Evolutionary conservation across 2,888 invertebrate species (phyloP), one percentile per base, ranked within the genome.

Genomic region (Protula sp.): DNA sequence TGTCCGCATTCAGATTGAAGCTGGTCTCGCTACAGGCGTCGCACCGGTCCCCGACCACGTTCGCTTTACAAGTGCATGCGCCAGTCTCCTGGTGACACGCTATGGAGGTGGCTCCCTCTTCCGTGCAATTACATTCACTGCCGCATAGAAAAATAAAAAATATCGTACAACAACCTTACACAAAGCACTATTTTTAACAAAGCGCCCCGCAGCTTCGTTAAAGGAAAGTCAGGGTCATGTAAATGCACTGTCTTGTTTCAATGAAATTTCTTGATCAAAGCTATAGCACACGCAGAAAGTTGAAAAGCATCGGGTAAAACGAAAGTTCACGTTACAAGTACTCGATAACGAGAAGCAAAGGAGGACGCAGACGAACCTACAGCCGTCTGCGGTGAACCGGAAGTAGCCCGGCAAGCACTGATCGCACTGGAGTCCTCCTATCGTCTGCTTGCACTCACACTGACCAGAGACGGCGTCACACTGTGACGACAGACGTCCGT

Each of bases 321-420:
- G n/a, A n/a, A n/a, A n/a, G n/a, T n/a, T n/a, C n/a, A n/a, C n/a
- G n/a, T n/a, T n/a, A n/a, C n/a, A n/a, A n/a, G n/a, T n/a, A n/a
- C n/a, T n/a, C n/a, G n/a, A n/a, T n/a, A n/a, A n/a, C n/a, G n/a
- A n/a, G n/a, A n/a, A n/a, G n/a, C n/a, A n/a, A n/a, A n/a, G n/a
- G n/a, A n/a, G n/a, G n/a, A n/a, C n/a, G n/a, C n/a, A n/a, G n/a
- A n/a, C n/a, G n/a, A n/a, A n/a, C n/a, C n/a, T n/a, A 80, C 99
- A 99, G 22, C 99, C 99, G 80, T 91, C 89, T 27, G 94, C 93
- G 5, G 94, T 92, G 64, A 78, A 79, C 30, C 72, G 71, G 64
- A 70, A 81, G 30, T 74, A 77, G 26, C 79, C 79, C 28, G 76
- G 76, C 2, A 73, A 74, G 70, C 81, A 81, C 63, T 68, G 67